Conservation (phyloP, 1,140 invertebrate species). For the Callitettix versicolor region DNA sequence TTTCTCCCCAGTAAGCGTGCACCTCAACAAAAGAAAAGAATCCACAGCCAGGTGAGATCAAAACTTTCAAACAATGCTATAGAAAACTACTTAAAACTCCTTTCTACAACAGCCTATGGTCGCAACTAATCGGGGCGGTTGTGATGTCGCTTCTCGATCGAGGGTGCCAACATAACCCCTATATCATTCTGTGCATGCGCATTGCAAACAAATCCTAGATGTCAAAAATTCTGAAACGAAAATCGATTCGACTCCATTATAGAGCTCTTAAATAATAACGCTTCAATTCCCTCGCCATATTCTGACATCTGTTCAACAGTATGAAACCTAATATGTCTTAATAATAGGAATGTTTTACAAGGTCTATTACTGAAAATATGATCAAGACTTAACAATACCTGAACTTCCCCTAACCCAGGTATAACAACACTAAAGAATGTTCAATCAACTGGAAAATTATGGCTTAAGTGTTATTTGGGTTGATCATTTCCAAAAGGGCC, state of each 20-base stretch:
- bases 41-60: constrained; percentile 7
- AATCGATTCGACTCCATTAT: background rate
- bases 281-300: too few species aligned
- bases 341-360: constrained; percentile 9
- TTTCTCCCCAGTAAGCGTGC: background rate
- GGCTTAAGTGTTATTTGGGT: background rate
- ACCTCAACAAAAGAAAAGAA: constrained; percentile 5
- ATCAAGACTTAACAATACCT: background rate
- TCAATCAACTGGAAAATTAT: constrained; percentile 4
- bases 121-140: constrained; percentile 5
- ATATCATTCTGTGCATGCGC: background rate
- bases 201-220: too few species aligned
- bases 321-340: constrained; percentile 8
- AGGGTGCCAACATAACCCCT: constrained; percentile 7
- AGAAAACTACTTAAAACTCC: background rate
- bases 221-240: background rate
- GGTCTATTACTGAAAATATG: constrained; percentile 4
- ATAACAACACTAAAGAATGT: constrained; percentile 4
- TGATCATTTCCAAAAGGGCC: too few species aligned
- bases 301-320: constrained; percentile 2
- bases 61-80: background rate
- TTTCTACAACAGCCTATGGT: background rate
- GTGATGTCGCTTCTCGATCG: background rate
- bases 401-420: background rate
- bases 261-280: too few species aligned